Base-by-base conservation (phyloP, 64 coral and sea anemone species). In the Montipora cactus region DNA sequence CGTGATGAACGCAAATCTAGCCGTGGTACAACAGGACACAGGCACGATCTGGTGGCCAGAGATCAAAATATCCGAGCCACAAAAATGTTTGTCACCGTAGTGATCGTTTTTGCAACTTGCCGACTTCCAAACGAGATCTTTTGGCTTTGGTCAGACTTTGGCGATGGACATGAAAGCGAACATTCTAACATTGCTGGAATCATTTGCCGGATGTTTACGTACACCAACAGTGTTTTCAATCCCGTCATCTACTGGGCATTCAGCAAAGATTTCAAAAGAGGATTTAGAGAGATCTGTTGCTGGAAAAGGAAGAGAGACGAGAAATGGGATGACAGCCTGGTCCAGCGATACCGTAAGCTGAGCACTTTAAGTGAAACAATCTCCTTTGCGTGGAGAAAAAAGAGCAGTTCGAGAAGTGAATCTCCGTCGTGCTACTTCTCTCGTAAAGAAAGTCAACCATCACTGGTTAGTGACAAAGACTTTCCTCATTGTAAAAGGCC, bases 41-140 rank as follows among this genome's bases (percentile, higher is more conserved):
- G 81, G 44, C 81, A 84, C 15, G 61, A 84, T 47, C 10, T 84
- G 1, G 11, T 84, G 3, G 81, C 22, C 59, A 91, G 61, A 23
- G 82, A 67, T 84, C 25, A 84, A 28, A 77, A 81, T 81, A 87
- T 88, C 79, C 89, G 76, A 46, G 78, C 91, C 1, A 91, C 89
- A 47, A 94, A 94, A 51, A 97, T 97, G 93, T 97, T 97, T 52
- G 90, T 94, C 14, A 81, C 88, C 10, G 95, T 97, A 0, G 92
- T 94, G 1, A 76, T 89, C 11, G 95, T 94, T 3, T 97, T 97
- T 74, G 83, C 95, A 9, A 91, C 94, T 14, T 89, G 93, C 59
- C 94, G 94, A 92, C 94, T 97, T 78, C 95, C 95, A 67, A 97
- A 97, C 28, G 92, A 97, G 11, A 57, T 57, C 11, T 76, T 97